Evolutionary conservation across 2,113 vertebrate species (phyloP), one percentile per base, ranked within the genome.

Genomic region (Thalassoma bifasciatum): DNA sequence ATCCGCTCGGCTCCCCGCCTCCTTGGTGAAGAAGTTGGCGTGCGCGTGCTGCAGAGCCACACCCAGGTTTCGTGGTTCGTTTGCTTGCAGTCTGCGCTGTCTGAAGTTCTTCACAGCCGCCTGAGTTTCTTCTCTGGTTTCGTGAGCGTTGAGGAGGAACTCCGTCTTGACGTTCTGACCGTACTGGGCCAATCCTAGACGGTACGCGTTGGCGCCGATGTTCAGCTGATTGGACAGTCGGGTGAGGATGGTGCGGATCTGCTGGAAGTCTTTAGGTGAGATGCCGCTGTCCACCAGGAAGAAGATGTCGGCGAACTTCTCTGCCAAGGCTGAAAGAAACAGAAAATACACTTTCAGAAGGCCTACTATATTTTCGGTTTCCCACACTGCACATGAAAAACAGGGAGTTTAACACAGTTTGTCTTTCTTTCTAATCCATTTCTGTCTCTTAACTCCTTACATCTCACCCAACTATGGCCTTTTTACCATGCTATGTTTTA

Each of bases 171-270:
- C 60, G 1, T 80, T 40, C 2, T 19, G 24, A 0, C 91, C 79
- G 8, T 95, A 97, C 77, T 95, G 93, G 23, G 94, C 95, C 86
- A 97, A 38, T 8, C 95, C 95, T 4, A 96, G 49, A 1, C 78
- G 94, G 71, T 94, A 74, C 50, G 86, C 89, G 3, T 89, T 78
- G 10, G 21, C 79, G 9, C 89, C 90, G 9, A 96, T 37, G 17
- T 94, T 93, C 1, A 97, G 72, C 19, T 88, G 85, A 37, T 70
- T 83, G 30, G 79, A 34, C 24, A 93, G 73, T 12, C 58, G 64
- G 17, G 5, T 34, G 17, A 96, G 84, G 22, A 94, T 14, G 14
- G 0, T 62, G 56, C 44, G 83, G 52, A 94, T 52, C 69, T 87
- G 54, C 63, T 85, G 86, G 66, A 93, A 94, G 30, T 90, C 79